Percentiles rank a stretch among this genome's conserved stretches.
Evolutionary conservation across 1,140 invertebrate genomes (phyloP).

Genomic region (Drosophila punjabiensis): DNA sequence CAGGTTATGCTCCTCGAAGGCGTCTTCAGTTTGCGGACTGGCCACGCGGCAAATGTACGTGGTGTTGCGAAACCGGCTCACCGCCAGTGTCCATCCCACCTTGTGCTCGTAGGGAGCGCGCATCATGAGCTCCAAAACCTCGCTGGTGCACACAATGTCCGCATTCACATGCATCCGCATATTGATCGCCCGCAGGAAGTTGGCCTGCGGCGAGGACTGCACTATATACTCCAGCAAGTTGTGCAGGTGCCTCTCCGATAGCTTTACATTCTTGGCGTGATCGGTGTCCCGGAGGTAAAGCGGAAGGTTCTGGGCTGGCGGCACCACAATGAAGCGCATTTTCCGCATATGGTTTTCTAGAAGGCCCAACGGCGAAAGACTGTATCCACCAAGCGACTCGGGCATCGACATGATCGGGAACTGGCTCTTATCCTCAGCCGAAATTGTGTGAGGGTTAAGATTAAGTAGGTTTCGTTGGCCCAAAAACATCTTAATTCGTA

Average conservation of each 20-base stretch:
- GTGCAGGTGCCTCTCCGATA: conserved; percentile 13
- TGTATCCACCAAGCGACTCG: conserved; percentile 29
- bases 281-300: conserved; percentile 13
- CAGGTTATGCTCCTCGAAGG: conserved; percentile 15
- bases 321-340: conserved; percentile 31
- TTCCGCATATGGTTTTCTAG: conserved; percentile 15
- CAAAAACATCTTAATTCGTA: conserved; percentile 1
- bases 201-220: not conserved
- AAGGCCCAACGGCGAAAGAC: conserved; percentile 33
- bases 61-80: conserved; percentile 49
- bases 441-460: conserved; percentile 7
- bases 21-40: not conserved
- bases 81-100: conserved; percentile 48
- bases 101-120: conserved; percentile 52
- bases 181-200: not conserved
- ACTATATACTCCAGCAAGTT: conserved; percentile 50
- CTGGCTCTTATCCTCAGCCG: not conserved
- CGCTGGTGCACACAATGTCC: conserved; percentile 51
- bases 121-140: conserved; percentile 58
- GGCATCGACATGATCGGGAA: conserved; percentile 43
- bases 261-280: not conserved
- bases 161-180: conserved; percentile 4
- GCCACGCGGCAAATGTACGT: conserved; percentile 47
- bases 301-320: conserved; percentile 1
- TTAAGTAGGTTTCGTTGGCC: conserved; percentile 1